A percentile compares a stretch with the other conserved stretches of the same genome.
Conservation (phyloP, 2,888 invertebrate genomes). For the Leptinotarsa rubiginosa region DNA sequence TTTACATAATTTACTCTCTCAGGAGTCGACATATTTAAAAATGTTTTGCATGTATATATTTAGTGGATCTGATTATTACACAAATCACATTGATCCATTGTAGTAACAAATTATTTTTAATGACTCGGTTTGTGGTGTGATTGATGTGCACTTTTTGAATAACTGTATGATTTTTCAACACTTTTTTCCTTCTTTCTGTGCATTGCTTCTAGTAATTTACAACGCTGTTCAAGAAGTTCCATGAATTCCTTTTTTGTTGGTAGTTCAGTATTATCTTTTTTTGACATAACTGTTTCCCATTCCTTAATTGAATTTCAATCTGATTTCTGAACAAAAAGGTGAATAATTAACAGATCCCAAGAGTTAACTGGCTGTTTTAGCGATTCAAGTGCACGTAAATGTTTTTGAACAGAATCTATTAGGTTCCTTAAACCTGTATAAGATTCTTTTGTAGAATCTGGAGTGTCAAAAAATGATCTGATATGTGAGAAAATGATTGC, state of each 20-base stretch:
- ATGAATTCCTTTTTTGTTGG: conserved; percentile 1
- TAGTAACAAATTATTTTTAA: conserved; percentile 7
- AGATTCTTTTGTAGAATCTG: neutral
- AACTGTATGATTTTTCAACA: neutral
- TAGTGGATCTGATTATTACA: neutral
- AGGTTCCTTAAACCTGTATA: neutral
- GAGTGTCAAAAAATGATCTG: neutral
- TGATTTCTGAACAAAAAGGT: neutral
- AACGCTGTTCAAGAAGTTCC: conserved; percentile 7
- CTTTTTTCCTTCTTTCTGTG: neutral
- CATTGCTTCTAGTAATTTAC: neutral
- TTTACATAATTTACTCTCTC: neutral
- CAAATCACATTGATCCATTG: neutral
- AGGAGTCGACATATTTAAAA: neutral
- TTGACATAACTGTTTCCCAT: neutral
- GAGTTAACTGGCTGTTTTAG: neutral
- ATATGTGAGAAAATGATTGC: too few relatives aligned
- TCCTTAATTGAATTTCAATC: neutral
- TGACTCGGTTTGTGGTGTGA: neutral
- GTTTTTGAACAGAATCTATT: neutral
- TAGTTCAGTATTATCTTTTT: neutral
- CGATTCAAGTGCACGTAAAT: neutral
- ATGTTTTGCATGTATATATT: neutral
- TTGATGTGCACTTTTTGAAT: neutral
- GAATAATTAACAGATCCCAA: neutral